Evolutionary conservation across 2,113 vertebrate genomes (phyloP).

Genomic region (Sporophila hypoxantha): DNA sequence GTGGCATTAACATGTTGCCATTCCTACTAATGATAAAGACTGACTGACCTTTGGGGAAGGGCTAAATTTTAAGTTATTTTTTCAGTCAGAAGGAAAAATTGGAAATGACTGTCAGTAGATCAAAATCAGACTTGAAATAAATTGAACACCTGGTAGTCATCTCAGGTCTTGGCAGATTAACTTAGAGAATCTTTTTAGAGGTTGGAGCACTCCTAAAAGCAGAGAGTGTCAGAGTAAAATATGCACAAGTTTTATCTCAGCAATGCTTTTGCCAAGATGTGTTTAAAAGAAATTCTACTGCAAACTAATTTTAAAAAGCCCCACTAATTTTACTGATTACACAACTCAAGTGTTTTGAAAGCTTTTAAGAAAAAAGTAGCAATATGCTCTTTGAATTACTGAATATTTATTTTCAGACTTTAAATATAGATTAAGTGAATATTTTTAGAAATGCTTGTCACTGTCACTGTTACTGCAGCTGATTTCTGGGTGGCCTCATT

Average conservation of each 20-base stretch:
- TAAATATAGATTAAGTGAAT: neutral
- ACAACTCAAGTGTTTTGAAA: neutral
- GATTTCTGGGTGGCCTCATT: neutral
- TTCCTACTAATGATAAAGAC: neutral
- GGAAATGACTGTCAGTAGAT: neutral
- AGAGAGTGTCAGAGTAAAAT: neutral
- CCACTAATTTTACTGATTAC: neutral
- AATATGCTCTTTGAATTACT: neutral
- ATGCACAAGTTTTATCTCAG: neutral
- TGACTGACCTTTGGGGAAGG: accelerated
- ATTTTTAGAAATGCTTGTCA: neutral
- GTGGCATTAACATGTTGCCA: neutral
- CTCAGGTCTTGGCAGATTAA: neutral
- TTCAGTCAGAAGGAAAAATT: neutral
- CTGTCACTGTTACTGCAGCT: neutral
- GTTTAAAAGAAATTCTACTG: neutral
- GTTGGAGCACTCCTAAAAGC: neutral
- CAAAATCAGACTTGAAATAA: neutral
- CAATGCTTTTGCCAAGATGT: neutral
- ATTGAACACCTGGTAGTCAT: neutral
- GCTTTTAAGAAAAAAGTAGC: neutral
- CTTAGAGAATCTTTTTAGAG: neutral
- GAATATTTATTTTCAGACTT: neutral
- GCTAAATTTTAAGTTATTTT: neutral
- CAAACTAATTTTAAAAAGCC: neutral